Conservation (phyloP, 2,797 vertebrate species). For the Rhincodon typus region DNA sequence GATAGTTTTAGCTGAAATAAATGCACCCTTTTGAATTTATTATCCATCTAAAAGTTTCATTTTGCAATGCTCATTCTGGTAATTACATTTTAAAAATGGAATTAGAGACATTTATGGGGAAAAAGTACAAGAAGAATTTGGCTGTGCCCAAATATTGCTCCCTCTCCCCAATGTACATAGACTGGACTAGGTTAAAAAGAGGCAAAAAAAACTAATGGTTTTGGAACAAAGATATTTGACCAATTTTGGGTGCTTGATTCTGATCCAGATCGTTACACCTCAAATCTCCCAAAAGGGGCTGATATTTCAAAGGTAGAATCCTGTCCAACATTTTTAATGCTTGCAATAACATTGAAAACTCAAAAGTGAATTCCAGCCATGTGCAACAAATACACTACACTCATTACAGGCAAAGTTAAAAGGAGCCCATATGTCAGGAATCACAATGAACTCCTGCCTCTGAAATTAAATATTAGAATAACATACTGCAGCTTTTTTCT, state of each 20-base stretch:
- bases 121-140: not conserved
- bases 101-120: not conserved
- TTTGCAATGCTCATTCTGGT: not conserved
- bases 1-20: not conserved
- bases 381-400: not conserved
- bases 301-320: not conserved
- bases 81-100: not conserved
- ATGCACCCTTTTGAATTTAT: not conserved
- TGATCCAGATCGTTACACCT: not conserved
- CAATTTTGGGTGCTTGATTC: not conserved
- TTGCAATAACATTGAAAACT: not conserved
- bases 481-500: constrained; percentile 28
- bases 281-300: not conserved
- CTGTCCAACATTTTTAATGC: not conserved
- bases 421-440: constrained; percentile 14
- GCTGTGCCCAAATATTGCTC: not conserved
- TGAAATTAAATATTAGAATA: constrained; percentile 35
- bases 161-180: not conserved
- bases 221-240: not conserved
- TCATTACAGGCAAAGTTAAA: constrained; percentile 28
- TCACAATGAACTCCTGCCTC: constrained; percentile 20
- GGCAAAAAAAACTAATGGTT: not conserved
- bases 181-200: not conserved
- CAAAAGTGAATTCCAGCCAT: not conserved
- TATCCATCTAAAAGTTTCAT: not conserved